Evolutionary conservation across 1,140 invertebrate species (phyloP).

Genomic region (Neodiprion lecontei): DNA sequence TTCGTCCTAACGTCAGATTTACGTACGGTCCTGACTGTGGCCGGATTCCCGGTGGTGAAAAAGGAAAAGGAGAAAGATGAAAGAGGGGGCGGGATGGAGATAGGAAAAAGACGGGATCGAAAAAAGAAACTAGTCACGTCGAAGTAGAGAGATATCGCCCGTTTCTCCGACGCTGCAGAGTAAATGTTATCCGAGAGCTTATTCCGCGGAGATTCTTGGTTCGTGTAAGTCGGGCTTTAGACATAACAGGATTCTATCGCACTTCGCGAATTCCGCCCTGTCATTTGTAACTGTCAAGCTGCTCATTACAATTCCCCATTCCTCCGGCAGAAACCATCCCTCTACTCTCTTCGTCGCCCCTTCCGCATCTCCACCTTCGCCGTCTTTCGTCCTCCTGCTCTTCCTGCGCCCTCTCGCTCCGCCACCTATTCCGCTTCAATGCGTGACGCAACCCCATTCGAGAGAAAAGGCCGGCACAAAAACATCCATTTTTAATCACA

Average conservation of each 20-base stretch:
- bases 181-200: slow-evolving; percentile 26
- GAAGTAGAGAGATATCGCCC: slow-evolving; percentile 20
- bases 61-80: slow-evolving; percentile 6
- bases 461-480: slow-evolving; percentile 33
- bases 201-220: slow-evolving; percentile 14
- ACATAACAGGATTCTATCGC: slow-evolving; percentile 58
- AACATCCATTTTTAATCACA: slow-evolving; percentile 45
- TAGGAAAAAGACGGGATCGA: neutral
- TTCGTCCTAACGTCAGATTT: neutral
- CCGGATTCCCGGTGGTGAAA: slow-evolving; percentile 14
- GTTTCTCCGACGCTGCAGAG: slow-evolving; percentile 35
- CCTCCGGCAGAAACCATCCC: slow-evolving; percentile 45
- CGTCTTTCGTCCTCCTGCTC: slow-evolving; percentile 19
- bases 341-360: slow-evolving; percentile 25
- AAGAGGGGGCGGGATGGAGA: neutral
- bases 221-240: slow-evolving; percentile 49
- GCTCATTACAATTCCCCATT: slow-evolving; percentile 65
- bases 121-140: neutral
- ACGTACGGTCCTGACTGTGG: neutral
- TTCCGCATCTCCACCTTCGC: slow-evolving; percentile 21
- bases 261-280: slow-evolving; percentile 63
- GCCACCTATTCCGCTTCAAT: slow-evolving; percentile 27
- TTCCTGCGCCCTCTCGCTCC: slow-evolving; percentile 20
- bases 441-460: slow-evolving; percentile 32
- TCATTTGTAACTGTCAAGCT: slow-evolving; percentile 64